Evolutionary conservation across 2,113 vertebrate species (phyloP), one percentile per base, ranked within the genome.

Genomic region (Ursus arctos): DNA sequence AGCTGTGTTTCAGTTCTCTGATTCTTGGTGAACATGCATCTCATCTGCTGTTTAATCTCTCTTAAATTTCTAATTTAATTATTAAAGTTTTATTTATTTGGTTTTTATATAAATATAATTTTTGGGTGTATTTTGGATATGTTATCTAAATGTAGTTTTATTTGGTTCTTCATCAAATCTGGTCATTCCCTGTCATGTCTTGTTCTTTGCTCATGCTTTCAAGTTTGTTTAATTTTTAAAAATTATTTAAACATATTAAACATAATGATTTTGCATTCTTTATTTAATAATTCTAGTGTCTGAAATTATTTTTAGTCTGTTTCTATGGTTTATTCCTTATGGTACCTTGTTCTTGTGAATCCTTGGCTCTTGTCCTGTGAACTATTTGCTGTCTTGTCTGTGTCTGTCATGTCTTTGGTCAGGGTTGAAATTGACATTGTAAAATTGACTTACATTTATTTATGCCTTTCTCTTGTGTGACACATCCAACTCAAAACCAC

Each of bases 1-100:
- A 61, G n/a, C 4, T 94, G 6, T 53, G 55, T 63, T 88, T 47
- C 11, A 71, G 21, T 69, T 91, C 10, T 88, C 51, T 94, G 28
- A 76, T 77, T 83, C 16, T 81, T 12, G 24, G 31, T 91, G 63
- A n/a, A 80, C 11, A 55, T 28, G 31, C n/a, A 40, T 76, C 18
- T 61, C 71, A 51, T 55, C 9, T 59, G 18, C 3, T 94, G 33
- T 53, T 91, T 83, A 85, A 69, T 76, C 3, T n/a, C 33, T 74
- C 7, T 84, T 19, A 40, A 69, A 36, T 18, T 81, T 72, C 88
- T 67, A 61, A 74, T 7, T 28, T 91, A 36, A 22, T 80, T 49
- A 89, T 61, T 5, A 95, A 67, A 83, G 72, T n/a, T 89, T 89
- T 7, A 65, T 89, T 88, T 7, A 65, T 74, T 84, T 85, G 31